Evolutionary conservation across 2,113 vertebrate genomes (phyloP), one percentile per base, ranked within the genome.

Genomic region (Halcyon senegalensis): DNA sequence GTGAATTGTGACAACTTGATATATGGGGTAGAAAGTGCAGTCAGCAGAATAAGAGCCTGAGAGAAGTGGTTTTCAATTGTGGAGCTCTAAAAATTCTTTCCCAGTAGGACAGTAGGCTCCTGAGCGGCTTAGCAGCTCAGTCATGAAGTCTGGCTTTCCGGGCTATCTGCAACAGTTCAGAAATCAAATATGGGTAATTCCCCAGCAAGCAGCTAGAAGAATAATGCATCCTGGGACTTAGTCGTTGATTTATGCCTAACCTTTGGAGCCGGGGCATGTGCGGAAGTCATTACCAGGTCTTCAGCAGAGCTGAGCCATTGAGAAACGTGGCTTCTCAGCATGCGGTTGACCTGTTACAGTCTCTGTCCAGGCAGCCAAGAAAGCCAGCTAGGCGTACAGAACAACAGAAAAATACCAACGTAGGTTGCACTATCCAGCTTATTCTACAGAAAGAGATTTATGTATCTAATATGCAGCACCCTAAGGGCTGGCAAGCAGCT

Each of bases 51-150:
- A 43, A 78, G 69, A 87, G 64, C 89, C 76, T 1, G 7, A 44
- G 68, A 95, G 73, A 94, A 94, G 69, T 53, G 86, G 31, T 78
- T 95, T 94, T 84, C 94, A 75, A 16, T 67, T 89, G 46, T 46
- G 80, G 64, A 87, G 46, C 73, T 93, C 86, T 59, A 41, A 58
- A 43, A 27, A 8, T 18, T 70, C 84, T 88, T 88, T 74, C 69
- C 56, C 68, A 74, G 64, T 50, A 87, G 72, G 66, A 50, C 55
- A 50, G 31, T 35, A 53, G 68, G 21, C 76, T 94, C 73, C 68
- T 6, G 37, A 84, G 77, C 55, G 83, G 78, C 39, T 93, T 68
- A 91, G 66, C 62, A 73, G 82, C 72, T 94, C 85, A 66, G 69
- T 67, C 51, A 41, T 15, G 51, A 74, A 81, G 55, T 74, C 89